phyloP scores from a whole-genome alignment of 2,797 vertebrate genomes.

The Notolepis coatsorum region DNA sequence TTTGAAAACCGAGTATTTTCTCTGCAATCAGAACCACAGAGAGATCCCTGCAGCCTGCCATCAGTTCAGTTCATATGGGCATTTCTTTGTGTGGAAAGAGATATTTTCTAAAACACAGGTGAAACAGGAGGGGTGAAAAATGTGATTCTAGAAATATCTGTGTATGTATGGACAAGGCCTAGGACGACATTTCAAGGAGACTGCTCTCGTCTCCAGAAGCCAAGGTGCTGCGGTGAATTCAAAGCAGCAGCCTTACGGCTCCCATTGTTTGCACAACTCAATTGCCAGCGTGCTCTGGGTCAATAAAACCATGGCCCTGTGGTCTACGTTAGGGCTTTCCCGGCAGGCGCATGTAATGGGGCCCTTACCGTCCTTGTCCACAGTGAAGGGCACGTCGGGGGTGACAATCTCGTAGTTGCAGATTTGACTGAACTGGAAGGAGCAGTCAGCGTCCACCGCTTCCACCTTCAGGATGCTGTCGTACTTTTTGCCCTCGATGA shows the following conservation, averaged over 20 bases:
- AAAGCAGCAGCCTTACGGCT: slow-evolving; percentile 27
- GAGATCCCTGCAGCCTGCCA: no score
- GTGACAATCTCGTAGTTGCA: slow-evolving; percentile 98
- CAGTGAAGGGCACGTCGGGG: slow-evolving; percentile 91
- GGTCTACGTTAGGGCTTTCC: neutral
- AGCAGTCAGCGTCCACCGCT: slow-evolving; percentile 96
- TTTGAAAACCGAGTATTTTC: no score
- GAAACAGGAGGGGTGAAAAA: no score
- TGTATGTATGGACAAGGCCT: no score
- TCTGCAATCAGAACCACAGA: no score
- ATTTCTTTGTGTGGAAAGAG: no score
- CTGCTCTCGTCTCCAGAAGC: slow-evolving; percentile 17
- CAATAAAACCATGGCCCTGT: slow-evolving; percentile 39
- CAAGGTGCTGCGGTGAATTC: slow-evolving; percentile 41
- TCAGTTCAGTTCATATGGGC: no score
- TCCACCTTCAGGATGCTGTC: slow-evolving; percentile 93
- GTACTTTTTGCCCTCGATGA: slow-evolving; percentile 89
- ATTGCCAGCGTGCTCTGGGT: slow-evolving; percentile 40
- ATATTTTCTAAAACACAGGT: no score
- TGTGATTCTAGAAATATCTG: no score
- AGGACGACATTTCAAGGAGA: slow-evolving; percentile 60
- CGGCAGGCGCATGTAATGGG: no score
- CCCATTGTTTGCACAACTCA: slow-evolving; percentile 58
- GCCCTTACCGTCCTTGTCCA: slow-evolving; percentile 95
- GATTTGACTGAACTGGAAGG: slow-evolving; percentile 98